Base-by-base conservation (phyloP, 1,140 invertebrate genomes). In the Drosophila leontia region DNA sequence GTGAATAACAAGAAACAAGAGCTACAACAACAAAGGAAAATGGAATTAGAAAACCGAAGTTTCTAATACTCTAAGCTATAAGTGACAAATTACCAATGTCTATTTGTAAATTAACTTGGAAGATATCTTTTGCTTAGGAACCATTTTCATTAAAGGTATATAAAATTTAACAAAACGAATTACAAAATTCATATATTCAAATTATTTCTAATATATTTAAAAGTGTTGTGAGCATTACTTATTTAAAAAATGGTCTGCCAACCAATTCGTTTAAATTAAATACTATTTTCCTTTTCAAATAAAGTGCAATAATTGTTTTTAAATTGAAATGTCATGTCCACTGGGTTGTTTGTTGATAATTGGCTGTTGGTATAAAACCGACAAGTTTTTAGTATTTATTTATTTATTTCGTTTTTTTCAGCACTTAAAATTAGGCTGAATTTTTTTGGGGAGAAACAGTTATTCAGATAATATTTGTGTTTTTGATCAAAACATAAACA, bases 241-340 rank as follows among this genome's bases (percentile, higher is more conserved):
- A 39, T 23, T 37, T 1, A 39, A 39, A 55, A 37, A 53, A 53
- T 19, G 3, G 1, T 34, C 17, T 19, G 12, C 6, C n/a, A 35
- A 19, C 19, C n/a, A 17, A 50, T 50, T 42, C 15, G 1, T 34
- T 29, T 35, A 15, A 63, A 42, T 42, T 17, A 17, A 19, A 57
- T 39, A 19, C 9, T 1, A 2, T 55, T 55, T 35, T 47, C 23
- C 4, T 19, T 55, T 35, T 12, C 23, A 45, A 44, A 45, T 45
- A 45, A 37, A 60, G 13, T 32, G 12, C 11, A 23, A 61, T 61
- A 62, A 42, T 65, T 35, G 35, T 7, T 26, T 65, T 51, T 65
- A 44, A 69, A 65, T 65, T 51, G 32, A 53, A 64, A 42, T 50
- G 58, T 62, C 57, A 68, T 34, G 35, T 62, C 42, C 56, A 63